These are phyloP conservation scores for Hetaerina titia DNA, from an alignment of 2,888 invertebrate genomes.

Conservation along the genomic window DNA sequence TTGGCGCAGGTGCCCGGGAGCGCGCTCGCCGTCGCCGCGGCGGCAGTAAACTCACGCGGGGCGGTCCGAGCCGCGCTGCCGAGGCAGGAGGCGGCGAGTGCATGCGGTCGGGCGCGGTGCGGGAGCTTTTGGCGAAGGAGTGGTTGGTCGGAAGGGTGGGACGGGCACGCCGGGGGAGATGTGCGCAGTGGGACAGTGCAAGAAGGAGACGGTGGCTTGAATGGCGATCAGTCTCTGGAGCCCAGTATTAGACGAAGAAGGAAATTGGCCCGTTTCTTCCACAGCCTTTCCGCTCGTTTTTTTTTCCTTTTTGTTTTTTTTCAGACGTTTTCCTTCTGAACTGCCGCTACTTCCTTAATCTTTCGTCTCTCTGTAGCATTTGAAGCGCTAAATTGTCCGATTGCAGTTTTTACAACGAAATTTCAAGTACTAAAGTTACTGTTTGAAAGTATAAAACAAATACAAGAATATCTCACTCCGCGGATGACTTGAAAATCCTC, in stretches of 20 bases:
- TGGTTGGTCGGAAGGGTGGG: no score
- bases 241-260: not conserved
- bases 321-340: not conserved
- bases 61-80: not conserved
- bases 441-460: no score
- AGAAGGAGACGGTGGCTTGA: not conserved
- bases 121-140: not conserved
- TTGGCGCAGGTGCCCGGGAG: conserved; percentile 1
- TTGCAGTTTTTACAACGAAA: no score
- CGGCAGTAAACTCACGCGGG: not conserved
- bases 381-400: not conserved
- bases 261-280: not conserved
- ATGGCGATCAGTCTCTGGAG: not conserved
- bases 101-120: not conserved
- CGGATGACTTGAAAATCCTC: no score
- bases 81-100: not conserved
- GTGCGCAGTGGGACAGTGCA: not conserved
- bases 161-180: not conserved
- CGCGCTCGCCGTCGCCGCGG: not conserved
- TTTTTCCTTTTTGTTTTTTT: not conserved
- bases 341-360: not conserved
- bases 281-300: not conserved
- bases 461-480: no score
- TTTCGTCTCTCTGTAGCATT: not conserved
- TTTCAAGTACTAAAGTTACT: no score